Conservation (phyloP, 37 sponge, comb jelly and placozoan species). For the Spongilla lacustris region DNA sequence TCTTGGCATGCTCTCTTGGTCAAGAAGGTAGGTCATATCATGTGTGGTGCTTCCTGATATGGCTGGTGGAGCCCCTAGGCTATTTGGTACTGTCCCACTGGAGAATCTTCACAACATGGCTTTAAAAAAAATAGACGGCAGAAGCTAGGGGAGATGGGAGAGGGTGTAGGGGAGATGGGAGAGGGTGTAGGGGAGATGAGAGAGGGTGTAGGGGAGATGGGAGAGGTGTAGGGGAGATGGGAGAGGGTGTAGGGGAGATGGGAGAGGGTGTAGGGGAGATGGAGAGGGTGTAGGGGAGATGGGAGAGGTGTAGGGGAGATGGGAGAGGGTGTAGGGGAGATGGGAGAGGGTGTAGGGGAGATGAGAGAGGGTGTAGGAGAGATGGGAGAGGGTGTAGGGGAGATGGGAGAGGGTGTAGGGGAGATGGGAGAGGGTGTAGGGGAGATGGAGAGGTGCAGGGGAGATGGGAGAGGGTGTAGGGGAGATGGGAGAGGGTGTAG, state of each 20-base stretch:
- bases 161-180: background rate
- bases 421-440: too few species aligned
- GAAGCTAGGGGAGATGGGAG: background rate
- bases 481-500: background rate
- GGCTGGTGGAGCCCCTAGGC: background rate
- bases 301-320: too few species aligned
- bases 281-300: background rate
- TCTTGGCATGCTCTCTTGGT: constrained; percentile 74
- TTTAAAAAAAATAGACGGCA: too few species aligned
- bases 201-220: too few species aligned
- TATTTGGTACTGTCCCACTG: background rate
- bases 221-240: too few species aligned
- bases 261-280: background rate
- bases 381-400: too few species aligned
- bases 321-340: background rate
- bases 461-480: background rate
- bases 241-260: too few species aligned
- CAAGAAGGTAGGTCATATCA: constrained; percentile 27
- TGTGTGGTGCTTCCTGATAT: background rate
- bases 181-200: too few species aligned
- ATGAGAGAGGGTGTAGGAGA: too few species aligned
- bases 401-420: too few species aligned
- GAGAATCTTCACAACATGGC: background rate
- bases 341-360: too few species aligned
- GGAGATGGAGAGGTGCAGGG: too few species aligned